These are phyloP conservation scores for Platycheirus rosarum DNA, from an alignment of 2,888 invertebrate species.

Conservation along the genomic window DNA sequence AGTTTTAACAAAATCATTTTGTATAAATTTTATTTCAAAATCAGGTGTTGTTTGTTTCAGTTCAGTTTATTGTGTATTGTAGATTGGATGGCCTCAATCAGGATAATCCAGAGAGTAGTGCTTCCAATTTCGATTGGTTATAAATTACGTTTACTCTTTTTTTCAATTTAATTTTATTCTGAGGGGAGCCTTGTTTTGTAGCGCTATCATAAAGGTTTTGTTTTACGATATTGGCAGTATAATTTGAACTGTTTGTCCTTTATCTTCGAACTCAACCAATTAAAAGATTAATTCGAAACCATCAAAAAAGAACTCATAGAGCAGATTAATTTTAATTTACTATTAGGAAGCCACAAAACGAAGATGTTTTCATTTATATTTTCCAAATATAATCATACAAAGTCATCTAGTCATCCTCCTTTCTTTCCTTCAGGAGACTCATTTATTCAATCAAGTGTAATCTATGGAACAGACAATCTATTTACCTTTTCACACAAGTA, in stretches of 20 bases:
- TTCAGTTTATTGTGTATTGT: conserved; percentile 34
- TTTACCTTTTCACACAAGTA: neutral
- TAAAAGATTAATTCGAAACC: too few species aligned
- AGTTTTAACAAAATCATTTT: too few species aligned
- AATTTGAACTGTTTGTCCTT: too few species aligned
- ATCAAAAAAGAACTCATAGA: too few species aligned
- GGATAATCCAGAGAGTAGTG: conserved; percentile 14
- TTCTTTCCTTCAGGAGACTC: neutral
- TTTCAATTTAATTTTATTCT: conserved; percentile 29
- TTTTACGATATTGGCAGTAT: too few species aligned
- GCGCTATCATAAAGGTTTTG: too few species aligned
- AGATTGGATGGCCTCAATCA: neutral
- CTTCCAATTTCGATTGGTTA: conserved; percentile 24
- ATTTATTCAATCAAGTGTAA: neutral
- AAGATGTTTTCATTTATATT: too few species aligned
- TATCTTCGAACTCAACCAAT: too few species aligned
- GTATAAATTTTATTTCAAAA: conserved; percentile 22
- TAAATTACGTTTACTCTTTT: conserved; percentile 23
- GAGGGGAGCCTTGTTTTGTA: neutral
- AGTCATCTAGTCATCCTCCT: neutral
- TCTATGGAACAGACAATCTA: neutral
- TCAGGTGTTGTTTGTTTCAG: conserved; percentile 30
- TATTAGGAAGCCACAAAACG: too few species aligned
- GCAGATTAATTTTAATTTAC: too few species aligned
- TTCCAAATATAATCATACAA: too few species aligned